Evolutionary conservation across 2,113 vertebrate genomes (phyloP).

Genomic region (Peromyscus polionotus): DNA sequence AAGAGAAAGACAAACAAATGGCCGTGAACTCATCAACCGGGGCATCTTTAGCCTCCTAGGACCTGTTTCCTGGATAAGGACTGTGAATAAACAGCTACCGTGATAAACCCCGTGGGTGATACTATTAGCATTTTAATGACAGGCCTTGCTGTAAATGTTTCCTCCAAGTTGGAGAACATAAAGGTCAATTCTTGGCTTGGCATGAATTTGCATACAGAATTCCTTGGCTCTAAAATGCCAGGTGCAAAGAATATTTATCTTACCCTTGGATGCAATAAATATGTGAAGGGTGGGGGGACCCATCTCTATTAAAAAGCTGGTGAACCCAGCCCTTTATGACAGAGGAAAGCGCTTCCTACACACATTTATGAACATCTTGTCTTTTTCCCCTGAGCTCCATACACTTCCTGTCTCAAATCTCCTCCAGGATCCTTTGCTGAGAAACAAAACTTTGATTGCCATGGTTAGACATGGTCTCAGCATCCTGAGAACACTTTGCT

Average conservation of each 20-base stretch:
- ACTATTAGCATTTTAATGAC: background rate
- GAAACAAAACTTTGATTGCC: background rate
- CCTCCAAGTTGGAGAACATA: background rate
- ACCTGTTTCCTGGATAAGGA: background rate
- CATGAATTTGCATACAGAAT: background rate
- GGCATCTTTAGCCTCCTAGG: background rate
- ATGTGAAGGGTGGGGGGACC: too few relatives aligned
- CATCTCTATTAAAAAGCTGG: background rate
- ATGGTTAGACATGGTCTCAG: background rate
- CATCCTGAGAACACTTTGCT: background rate
- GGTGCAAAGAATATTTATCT: background rate
- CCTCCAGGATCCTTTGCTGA: background rate
- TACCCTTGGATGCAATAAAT: background rate
- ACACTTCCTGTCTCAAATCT: background rate
- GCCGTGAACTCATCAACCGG: constrained; percentile 16
- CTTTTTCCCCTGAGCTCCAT: background rate
- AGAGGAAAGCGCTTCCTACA: background rate
- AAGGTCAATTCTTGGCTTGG: background rate
- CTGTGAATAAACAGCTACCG: too few relatives aligned
- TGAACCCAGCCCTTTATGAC: background rate
- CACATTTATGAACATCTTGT: background rate
- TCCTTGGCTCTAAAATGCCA: background rate
- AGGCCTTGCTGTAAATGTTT: background rate
- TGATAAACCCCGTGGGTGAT: too few relatives aligned
- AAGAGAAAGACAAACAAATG: background rate